Conservation (phyloP, 2,797 vertebrate species). For the Mormyrops boulengeri region DNA sequence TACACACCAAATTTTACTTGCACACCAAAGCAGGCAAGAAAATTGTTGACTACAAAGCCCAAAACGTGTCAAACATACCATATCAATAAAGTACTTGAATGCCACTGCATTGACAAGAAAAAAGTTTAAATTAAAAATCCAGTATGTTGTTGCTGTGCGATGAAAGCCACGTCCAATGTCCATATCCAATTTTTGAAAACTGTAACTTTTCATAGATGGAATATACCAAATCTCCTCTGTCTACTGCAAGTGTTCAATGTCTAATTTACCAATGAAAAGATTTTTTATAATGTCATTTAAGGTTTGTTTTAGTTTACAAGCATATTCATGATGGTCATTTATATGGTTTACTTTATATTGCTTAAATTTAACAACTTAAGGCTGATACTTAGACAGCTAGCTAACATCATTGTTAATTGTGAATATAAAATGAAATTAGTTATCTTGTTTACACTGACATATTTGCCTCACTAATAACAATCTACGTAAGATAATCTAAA, state of each 20-base stretch:
- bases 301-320: background rate
- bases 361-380: background rate
- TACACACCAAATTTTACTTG: background rate
- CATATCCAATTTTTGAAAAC: background rate
- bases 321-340: background rate
- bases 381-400: background rate
- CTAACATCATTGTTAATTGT: background rate
- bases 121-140: background rate
- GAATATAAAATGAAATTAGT: background rate
- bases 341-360: background rate
- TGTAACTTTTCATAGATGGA: no score
- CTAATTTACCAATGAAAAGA: background rate
- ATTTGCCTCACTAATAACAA: background rate
- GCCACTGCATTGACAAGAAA: background rate
- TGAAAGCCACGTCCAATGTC: background rate
- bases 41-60: background rate
- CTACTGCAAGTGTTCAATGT: background rate
- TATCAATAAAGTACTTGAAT: background rate
- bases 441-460: background rate
- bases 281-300: background rate
- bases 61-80: background rate
- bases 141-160: background rate
- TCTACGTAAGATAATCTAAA: background rate
- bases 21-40: background rate
- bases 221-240: no score